These are phyloP conservation scores for Passer domesticus DNA, from an alignment of 2,113 vertebrate species.

Conservation along the genomic window DNA sequence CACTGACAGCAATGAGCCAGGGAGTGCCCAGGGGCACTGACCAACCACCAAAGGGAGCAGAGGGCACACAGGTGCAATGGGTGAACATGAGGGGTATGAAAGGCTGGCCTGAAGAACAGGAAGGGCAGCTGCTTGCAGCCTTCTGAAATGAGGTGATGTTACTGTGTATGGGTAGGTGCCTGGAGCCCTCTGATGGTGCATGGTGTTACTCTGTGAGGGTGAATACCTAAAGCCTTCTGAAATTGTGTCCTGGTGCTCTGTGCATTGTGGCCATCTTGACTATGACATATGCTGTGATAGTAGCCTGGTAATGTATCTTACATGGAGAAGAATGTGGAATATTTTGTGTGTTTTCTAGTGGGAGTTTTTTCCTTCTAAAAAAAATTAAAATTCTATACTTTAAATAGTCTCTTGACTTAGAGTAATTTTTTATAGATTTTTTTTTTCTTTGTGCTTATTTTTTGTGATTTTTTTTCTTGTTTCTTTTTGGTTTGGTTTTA, in stretches of 20 bases:
- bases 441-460: background rate
- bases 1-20: background rate
- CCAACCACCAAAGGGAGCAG: background rate
- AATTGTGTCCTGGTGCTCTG: background rate
- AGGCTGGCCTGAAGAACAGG: background rate
- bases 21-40: background rate
- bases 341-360: background rate
- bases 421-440: background rate
- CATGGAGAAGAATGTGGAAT: background rate
- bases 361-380: background rate
- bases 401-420: background rate
- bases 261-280: background rate
- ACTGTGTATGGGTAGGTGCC: no score
- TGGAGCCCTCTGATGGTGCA: no score
- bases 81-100: background rate
- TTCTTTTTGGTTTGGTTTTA: background rate
- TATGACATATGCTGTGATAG: background rate
- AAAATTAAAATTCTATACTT: background rate
- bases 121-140: background rate
- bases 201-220: no score
- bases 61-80: background rate
- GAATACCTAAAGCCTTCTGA: background rate
- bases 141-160: background rate
- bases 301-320: background rate
- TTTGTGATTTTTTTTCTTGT: background rate